phyloP scores from a whole-genome alignment of 1,140 invertebrate genomes.

The Nebria ingens region DNA sequence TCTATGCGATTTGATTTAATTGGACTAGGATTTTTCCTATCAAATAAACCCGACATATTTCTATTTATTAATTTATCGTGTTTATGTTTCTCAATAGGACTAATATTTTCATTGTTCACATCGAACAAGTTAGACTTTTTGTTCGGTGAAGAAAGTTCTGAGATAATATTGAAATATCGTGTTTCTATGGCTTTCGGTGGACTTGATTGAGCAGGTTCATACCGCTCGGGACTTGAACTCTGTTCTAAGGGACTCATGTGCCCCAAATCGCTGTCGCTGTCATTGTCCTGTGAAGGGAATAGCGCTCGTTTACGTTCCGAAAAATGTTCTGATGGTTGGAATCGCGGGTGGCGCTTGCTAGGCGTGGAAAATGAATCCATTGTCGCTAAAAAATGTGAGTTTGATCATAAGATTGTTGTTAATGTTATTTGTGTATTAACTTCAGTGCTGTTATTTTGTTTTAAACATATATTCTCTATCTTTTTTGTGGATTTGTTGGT shows the following conservation, averaged over 20 bases:
- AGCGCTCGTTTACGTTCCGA: constrained; percentile 20
- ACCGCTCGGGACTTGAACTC: constrained; percentile 14
- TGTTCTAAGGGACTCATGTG: constrained; percentile 23
- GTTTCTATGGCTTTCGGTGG: neutral
- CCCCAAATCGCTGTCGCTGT: constrained; percentile 21
- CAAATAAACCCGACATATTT: neutral
- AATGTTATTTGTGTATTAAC: too few species aligned
- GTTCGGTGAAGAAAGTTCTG: constrained; percentile 12
- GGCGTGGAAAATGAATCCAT: neutral
- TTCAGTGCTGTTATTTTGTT: too few species aligned
- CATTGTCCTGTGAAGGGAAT: constrained; percentile 19
- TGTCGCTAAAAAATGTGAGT: neutral
- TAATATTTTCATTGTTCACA: constrained; percentile 8
- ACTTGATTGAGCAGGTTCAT: constrained; percentile 1
- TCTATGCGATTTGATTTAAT: constrained; percentile 9
- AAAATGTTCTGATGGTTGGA: neutral
- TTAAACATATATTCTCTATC: too few species aligned
- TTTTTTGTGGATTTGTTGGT: too few species aligned
- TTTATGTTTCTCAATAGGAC: neutral
- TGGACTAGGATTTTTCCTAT: constrained; percentile 11
- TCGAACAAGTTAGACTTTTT: constrained; percentile 14
- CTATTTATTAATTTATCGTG: neutral
- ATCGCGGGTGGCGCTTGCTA: neutral
- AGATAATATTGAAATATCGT: constrained; percentile 1
- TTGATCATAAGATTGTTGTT: too few species aligned